Percentiles rank a stretch among this genome's conserved stretches.
Conservation (phyloP, 2,888 invertebrate genomes). For the Cabera pusaria region DNA sequence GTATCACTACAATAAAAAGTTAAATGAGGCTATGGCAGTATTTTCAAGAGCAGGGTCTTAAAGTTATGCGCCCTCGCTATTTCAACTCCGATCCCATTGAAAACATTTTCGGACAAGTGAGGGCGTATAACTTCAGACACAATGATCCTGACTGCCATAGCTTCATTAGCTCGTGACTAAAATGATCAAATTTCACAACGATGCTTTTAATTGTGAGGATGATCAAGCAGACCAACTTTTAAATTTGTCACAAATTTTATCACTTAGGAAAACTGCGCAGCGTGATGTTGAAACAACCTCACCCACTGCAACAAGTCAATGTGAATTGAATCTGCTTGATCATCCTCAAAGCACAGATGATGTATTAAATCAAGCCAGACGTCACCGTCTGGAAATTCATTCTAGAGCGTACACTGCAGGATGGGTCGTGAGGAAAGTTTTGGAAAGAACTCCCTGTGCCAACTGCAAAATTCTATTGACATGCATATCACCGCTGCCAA, state of each 20-base stretch:
- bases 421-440: slow-evolving; percentile 18
- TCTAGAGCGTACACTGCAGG: slow-evolving; percentile 33
- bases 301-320: no score
- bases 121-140: slow-evolving; percentile 16
- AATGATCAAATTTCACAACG: slow-evolving; percentile 9
- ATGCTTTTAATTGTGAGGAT: slow-evolving; percentile 19
- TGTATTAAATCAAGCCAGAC: slow-evolving; percentile 13
- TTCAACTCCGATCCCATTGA: slow-evolving; percentile 23
- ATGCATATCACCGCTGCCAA: neutral
- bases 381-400: slow-evolving; percentile 30
- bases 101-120: slow-evolving; percentile 17
- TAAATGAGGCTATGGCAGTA: neutral
- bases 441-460: no score
- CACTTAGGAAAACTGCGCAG: no score
- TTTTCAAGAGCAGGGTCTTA: neutral
- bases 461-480: neutral
- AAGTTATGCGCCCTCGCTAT: slow-evolving; percentile 24
- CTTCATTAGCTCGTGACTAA: slow-evolving; percentile 9
- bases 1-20: neutral
- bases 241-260: neutral
- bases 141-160: slow-evolving; percentile 17
- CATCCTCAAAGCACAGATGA: slow-evolving; percentile 2
- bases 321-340: slow-evolving; percentile 2
- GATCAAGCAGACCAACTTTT: slow-evolving; percentile 10
- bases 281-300: no score